A percentile compares a stretch with the other conserved stretches of the same genome.
These are phyloP conservation scores for Hylaea fasciaria DNA, from an alignment of 2,888 invertebrate genomes.

Conservation along the genomic window DNA sequence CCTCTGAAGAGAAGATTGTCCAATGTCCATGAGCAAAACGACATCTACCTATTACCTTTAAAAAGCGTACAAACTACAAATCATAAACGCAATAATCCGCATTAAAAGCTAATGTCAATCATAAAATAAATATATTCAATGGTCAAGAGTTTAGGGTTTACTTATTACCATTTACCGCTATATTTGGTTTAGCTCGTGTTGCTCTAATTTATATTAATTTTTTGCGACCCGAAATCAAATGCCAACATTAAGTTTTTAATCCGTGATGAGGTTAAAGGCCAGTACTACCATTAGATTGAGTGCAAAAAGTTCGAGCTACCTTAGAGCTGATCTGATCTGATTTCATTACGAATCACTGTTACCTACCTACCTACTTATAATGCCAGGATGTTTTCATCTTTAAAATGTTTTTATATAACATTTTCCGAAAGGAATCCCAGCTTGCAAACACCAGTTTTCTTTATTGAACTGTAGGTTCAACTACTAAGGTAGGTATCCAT, in stretches of 20 bases:
- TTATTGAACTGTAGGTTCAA: no score
- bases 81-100: constrained; percentile 33
- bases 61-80: constrained; percentile 27
- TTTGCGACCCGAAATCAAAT: constrained; percentile 27
- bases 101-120: constrained; percentile 38
- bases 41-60: constrained; percentile 13
- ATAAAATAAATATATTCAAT: constrained; percentile 27
- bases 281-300: constrained; percentile 19
- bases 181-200: constrained; percentile 26
- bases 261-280: constrained; percentile 26
- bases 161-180: constrained; percentile 30
- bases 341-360: neutral
- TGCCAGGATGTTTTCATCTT: no score
- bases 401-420: no score
- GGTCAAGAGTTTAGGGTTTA: constrained; percentile 18
- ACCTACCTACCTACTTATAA: neutral
- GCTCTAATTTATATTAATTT: constrained; percentile 27
- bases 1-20: constrained; percentile 7
- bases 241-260: constrained; percentile 16
- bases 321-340: constrained; percentile 1
- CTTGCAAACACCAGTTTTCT: no score
- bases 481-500: no score
- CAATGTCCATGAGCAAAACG: constrained; percentile 4
- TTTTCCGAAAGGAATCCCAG: no score
- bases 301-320: constrained; percentile 12